Evolutionary conservation across 1,140 invertebrate genomes (phyloP).

Genomic region (Meloidogyne exigua): DNA sequence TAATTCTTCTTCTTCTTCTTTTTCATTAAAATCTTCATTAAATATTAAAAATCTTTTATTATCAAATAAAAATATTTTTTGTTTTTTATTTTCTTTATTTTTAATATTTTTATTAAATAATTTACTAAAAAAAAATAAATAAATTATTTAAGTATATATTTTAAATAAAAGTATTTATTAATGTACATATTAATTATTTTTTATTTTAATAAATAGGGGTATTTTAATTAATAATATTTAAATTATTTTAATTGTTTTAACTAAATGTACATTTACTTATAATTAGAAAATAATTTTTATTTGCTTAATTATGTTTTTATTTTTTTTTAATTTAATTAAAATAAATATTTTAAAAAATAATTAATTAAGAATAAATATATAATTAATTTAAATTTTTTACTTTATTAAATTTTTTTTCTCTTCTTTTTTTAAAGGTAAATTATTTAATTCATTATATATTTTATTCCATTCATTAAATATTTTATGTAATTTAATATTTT

Average conservation of each 20-base stretch:
- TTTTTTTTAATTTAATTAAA: background rate
- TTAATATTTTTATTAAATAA: background rate
- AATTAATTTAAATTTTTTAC: background rate
- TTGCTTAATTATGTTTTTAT: background rate
- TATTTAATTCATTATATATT: background rate
- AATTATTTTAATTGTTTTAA: no score
- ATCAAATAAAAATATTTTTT: constrained; percentile 3
- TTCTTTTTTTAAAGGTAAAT: background rate
- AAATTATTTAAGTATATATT: no score
- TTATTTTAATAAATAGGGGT: no score
- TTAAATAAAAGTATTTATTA: no score
- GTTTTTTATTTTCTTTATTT: background rate
- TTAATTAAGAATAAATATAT: no score
- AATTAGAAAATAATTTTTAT: background rate
- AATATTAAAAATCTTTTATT: background rate
- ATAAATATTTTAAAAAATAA: background rate
- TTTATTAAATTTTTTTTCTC: background rate
- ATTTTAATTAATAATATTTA: no score
- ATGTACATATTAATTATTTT: no score
- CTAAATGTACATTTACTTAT: no score
- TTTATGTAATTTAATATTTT: background rate
- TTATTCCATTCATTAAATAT: constrained; percentile 3
- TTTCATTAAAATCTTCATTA: constrained; percentile 3
- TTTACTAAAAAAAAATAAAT: background rate
- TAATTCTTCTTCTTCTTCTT: background rate